Evolutionary conservation across 92 coral and sea anemone species (phyloP).

Genomic region (Palythoa heliodiscus): DNA sequence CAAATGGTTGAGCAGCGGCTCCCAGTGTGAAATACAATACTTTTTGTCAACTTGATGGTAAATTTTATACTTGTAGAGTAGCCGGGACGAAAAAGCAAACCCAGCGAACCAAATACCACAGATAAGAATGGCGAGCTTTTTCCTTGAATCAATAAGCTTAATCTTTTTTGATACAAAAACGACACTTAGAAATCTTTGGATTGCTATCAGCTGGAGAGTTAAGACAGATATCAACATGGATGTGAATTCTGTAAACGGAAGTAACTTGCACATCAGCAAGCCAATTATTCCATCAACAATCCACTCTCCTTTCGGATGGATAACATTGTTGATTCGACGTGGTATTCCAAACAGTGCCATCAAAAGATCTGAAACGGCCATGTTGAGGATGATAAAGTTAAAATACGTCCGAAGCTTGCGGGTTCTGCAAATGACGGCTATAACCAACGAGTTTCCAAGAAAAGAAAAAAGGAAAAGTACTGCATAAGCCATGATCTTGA

Average conservation of each 20-base stretch:
- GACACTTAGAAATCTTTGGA: conserved; percentile 10
- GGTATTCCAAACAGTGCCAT: conserved; percentile 19
- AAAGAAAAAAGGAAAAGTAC: neutral
- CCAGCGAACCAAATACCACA: conserved; percentile 2
- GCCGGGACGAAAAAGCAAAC: neutral
- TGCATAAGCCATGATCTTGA: neutral
- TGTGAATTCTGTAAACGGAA: conserved; percentile 1
- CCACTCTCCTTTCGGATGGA: conserved; percentile 1
- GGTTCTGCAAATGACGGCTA: conserved; percentile 7
- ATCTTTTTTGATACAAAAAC: conserved; percentile 2
- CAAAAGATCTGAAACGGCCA: conserved; percentile 3
- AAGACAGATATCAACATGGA: neutral
- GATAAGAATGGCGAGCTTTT: neutral
- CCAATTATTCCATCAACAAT: neutral
- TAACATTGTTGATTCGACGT: neutral
- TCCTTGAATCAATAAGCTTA: neutral
- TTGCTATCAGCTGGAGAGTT: conserved; percentile 10
- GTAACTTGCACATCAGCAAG: neutral
- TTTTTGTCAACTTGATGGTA: neutral
- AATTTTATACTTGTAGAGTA: conserved; percentile 3
- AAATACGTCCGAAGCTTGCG: neutral
- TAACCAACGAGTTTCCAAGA: conserved; percentile 2
- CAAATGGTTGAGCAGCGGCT: neutral
- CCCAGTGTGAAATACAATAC: neutral
- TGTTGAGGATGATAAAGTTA: neutral